Evolutionary conservation across 64 coral and sea anemone genomes (phyloP), one percentile per base, ranked within the genome.

Genomic region (Acropora tenuis): DNA sequence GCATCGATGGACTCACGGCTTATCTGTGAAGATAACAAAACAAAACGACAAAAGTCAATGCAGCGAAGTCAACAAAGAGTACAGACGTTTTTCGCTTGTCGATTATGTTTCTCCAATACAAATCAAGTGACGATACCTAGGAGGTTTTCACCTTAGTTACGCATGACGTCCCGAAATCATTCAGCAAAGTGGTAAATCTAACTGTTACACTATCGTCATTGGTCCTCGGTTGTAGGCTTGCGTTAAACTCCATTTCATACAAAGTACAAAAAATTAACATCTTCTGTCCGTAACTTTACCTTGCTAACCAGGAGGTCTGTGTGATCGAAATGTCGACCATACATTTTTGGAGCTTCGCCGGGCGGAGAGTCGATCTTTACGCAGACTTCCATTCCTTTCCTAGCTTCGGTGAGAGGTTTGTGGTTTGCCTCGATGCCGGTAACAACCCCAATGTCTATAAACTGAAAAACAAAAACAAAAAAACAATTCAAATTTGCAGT

Each of bases 311-410:
- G 78, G 7, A 95, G 73, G 77, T 98, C 97, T 50, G 94, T 95
- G 76, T 98, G 84, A 88, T 98, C 97, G 87, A 98, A 98, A 94
- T 98, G 97, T 30, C 97, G 87, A 61, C 97, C 97, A 68, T 98
- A 98, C 77, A 98, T 75, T 76, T 98, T 98, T 0, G 97, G 97
- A 2, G 97, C 86, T 18, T 98, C 97, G 43, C 97, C 97, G 17
- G 97, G 74, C 7, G 72, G 89, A 3, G 94, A 86, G 83, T 98
- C 97, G 20, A 98, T 96, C 80, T 98, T 98, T 0, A 98, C 50
- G 57, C 97, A 98, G 2, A 98, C 94, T 59, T 98, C 97, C 97
- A 98, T 98, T 52, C 97, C 97, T 69, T 98, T 98, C 4, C 88
- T 88, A 18, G 97, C 97, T 80, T 90, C 90, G 50, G 88, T 72